Evolutionary conservation across 2,797 vertebrate species (phyloP).

Genomic region (Hemitrygon akajei): DNA sequence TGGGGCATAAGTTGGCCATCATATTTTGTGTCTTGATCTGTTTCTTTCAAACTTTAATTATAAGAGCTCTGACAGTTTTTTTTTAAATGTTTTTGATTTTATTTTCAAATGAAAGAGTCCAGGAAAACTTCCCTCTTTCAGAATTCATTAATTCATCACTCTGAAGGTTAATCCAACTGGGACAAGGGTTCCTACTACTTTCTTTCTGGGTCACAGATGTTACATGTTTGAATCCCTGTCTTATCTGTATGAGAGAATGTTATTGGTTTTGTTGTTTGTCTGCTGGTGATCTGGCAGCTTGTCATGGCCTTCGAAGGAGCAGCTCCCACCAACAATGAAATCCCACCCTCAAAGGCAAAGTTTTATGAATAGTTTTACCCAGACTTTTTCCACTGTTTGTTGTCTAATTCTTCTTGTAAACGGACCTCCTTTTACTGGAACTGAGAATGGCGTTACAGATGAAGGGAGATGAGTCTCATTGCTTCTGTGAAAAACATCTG

Average conservation of each 20-base stretch:
- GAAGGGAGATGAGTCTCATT: background rate
- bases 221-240: slow-evolving; percentile 52
- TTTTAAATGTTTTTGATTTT: slow-evolving; percentile 16
- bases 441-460: background rate
- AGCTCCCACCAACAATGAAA: slow-evolving; percentile 46
- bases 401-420: background rate
- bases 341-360: slow-evolving; percentile 43
- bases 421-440: background rate
- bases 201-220: slow-evolving; percentile 53
- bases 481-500: background rate
- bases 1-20: slow-evolving; percentile 24
- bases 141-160: slow-evolving; percentile 19
- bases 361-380: slow-evolving; percentile 33
- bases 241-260: slow-evolving; percentile 53
- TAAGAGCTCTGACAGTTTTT: background rate
- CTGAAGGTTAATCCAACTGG: slow-evolving; percentile 26
- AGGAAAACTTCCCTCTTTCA: background rate
- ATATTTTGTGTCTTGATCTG: background rate
- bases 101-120: slow-evolving; percentile 16
- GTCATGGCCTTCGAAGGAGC: slow-evolving; percentile 53
- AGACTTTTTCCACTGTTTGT: background rate
- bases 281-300: slow-evolving; percentile 48
- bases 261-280: slow-evolving; percentile 41
- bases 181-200: slow-evolving; percentile 17
- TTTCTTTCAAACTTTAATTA: background rate